Base-by-base conservation (phyloP, 2,888 invertebrate species). In the Tubiluchus corallicola region DNA sequence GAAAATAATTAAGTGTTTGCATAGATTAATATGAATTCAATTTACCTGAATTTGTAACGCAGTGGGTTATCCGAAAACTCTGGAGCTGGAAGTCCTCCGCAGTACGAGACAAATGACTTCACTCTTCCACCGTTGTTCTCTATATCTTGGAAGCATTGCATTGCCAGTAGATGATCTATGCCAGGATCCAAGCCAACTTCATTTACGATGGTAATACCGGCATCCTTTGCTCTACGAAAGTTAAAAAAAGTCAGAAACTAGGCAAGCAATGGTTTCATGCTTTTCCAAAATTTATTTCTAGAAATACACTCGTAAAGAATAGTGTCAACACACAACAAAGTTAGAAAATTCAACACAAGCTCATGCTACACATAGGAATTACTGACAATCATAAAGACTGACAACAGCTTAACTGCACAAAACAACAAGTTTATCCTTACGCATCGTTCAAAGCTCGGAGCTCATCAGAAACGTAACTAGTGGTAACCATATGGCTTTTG, bases 111-210 rank as follows among this genome's bases (percentile, higher is more conserved):
- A 59, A 94, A 98, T 0, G 92, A 92, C 48, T 82, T 84, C 9
- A 96, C 68, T 58, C 83, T 77, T 38, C 92, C 96, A 2, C 94
- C 96, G 57, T 83, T 62, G 18, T 62, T 59, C 41, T 60, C 80
- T 9, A 85, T 77, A 54, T 90, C 82, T 60, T 96, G 88, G 55
- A 98, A 90, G 60, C 88, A 90, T 61, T 99, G 92, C 66, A 96
- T 73, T 0, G 98, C 98, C 45, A 99, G 66, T 52, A 99, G 71
- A 64, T 98, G 98, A 64, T 94, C 92, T 52, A 92, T 90, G n/a
- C 96, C 98, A 0, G 98, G 98, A 62, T 99, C 98, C 20, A 99
- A 70, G 0, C 98, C 98, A 0, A 92, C 80, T 68, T 98, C 98
- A 60, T 96, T 98, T 50, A 99, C 69, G 38, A 98, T 73, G 0